Conservation (phyloP, 2,888 invertebrate genomes). For the Nemoura dubitans region DNA sequence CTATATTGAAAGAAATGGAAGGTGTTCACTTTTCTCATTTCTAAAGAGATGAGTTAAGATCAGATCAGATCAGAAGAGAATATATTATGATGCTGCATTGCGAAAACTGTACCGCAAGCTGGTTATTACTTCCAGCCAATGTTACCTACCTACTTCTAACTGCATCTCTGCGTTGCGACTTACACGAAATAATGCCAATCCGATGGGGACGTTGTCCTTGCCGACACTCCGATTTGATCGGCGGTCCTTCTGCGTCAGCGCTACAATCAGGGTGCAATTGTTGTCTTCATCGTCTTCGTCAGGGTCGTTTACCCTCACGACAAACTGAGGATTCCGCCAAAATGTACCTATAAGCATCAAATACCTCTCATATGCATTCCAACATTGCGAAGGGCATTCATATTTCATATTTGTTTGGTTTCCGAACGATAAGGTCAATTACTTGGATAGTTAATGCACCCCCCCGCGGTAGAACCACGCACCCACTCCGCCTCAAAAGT, state of each 20-base stretch:
- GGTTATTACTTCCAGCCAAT: no score
- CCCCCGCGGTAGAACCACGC: constrained; percentile 64
- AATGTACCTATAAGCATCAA: constrained; percentile 60
- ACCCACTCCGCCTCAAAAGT: constrained; percentile 65
- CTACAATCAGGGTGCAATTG: constrained; percentile 63
- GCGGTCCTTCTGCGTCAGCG: constrained; percentile 62
- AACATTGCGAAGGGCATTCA: no score
- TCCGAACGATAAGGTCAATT: constrained; percentile 38
- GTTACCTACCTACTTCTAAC: no score
- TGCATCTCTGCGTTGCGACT: not conserved
- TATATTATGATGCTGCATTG: no score
- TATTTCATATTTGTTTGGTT: not conserved
- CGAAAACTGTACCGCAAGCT: no score
- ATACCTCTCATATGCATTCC: no score
- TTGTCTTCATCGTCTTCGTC: constrained; percentile 62
- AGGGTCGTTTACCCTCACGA: constrained; percentile 60
- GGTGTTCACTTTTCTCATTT: no score
- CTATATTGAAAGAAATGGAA: no score
- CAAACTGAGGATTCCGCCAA: constrained; percentile 64
- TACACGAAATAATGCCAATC: not conserved
- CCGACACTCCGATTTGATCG: not conserved
- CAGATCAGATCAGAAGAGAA: no score
- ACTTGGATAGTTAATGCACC: constrained; percentile 66
- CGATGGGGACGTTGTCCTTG: not conserved
- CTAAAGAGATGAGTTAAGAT: no score